Percentiles rank a stretch among this genome's conserved stretches.
Conservation (phyloP, 2,888 invertebrate species). For the Archaeoteleia sp. region DNA sequence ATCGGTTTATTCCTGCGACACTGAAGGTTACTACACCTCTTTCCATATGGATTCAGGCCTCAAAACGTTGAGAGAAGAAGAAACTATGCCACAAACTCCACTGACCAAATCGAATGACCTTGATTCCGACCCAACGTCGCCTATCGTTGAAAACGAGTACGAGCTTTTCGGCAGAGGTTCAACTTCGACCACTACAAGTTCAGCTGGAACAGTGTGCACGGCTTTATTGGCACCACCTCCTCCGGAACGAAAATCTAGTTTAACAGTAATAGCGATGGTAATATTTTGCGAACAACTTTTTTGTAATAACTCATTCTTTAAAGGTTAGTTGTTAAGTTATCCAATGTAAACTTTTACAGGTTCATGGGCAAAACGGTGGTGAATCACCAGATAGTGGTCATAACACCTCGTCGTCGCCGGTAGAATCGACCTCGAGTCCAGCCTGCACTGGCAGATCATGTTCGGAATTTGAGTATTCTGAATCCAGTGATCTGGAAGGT, state of each 20-base stretch:
- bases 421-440: constrained; percentile 84
- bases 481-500: constrained; percentile 91
- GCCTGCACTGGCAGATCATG: constrained; percentile 82
- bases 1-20: constrained; percentile 96
- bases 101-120: constrained; percentile 79
- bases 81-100: constrained; percentile 82
- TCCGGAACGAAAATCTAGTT: constrained; percentile 88
- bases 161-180: constrained; percentile 94
- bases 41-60: constrained; percentile 97
- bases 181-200: constrained; percentile 92
- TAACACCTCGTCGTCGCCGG: constrained; percentile 87
- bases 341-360: constrained; percentile 55
- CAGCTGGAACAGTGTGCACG: constrained; percentile 92
- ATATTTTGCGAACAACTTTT: constrained; percentile 16
- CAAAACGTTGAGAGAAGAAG: constrained; percentile 87
- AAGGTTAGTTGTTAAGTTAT: not conserved
- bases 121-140: constrained; percentile 81
- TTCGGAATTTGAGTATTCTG: constrained; percentile 89
- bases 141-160: constrained; percentile 90
- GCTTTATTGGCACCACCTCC: constrained; percentile 87
- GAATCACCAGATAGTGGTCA: constrained; percentile 88
- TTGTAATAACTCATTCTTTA: not conserved
- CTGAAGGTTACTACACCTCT: constrained; percentile 98
- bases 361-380: constrained; percentile 78
- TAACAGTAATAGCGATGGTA: constrained; percentile 73